These are phyloP conservation scores for Meandrina meandrites DNA, from an alignment of 92 coral and sea anemone genomes.

Conservation along the genomic window DNA sequence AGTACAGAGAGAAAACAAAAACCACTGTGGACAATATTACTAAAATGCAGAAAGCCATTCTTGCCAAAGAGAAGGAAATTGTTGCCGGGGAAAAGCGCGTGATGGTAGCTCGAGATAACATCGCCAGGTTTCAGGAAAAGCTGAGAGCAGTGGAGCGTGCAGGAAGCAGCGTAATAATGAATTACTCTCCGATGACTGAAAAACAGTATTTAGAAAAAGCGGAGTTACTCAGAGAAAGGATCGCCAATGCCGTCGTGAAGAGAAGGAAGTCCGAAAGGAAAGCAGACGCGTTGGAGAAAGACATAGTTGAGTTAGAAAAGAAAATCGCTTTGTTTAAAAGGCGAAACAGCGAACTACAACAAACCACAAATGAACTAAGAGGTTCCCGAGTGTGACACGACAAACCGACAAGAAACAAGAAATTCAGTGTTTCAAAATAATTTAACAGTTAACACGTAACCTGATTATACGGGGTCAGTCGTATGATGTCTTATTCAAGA, in stretches of 20 bases:
- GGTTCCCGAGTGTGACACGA: slow-evolving; percentile 53
- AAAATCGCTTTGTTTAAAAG: slow-evolving; percentile 43
- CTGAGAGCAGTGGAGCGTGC: slow-evolving; percentile 49
- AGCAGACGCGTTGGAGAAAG: slow-evolving; percentile 50
- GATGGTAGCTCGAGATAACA: slow-evolving; percentile 31
- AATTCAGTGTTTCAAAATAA: background rate
- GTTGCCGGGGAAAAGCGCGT: slow-evolving; percentile 45
- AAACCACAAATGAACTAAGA: slow-evolving; percentile 54
- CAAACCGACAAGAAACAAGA: background rate
- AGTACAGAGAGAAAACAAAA: slow-evolving; percentile 18
- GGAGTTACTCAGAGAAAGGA: slow-evolving; percentile 23
- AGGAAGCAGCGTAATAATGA: slow-evolving; percentile 16
- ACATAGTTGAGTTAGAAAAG: slow-evolving; percentile 51
- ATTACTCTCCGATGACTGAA: slow-evolving; percentile 58
- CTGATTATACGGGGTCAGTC: background rate
- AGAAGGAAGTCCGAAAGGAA: slow-evolving; percentile 40
- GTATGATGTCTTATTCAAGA: background rate
- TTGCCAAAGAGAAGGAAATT: slow-evolving; percentile 43
- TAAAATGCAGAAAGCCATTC: slow-evolving; percentile 48
- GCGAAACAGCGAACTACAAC: slow-evolving; percentile 39
- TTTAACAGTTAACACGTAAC: background rate
- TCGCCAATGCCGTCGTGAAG: slow-evolving; percentile 31
- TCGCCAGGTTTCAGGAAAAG: slow-evolving; percentile 53
- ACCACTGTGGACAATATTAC: slow-evolving; percentile 38
- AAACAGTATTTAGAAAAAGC: slow-evolving; percentile 42